Conservation (phyloP, 2,797 vertebrate species). For the Oceanodroma leucorhoa region DNA sequence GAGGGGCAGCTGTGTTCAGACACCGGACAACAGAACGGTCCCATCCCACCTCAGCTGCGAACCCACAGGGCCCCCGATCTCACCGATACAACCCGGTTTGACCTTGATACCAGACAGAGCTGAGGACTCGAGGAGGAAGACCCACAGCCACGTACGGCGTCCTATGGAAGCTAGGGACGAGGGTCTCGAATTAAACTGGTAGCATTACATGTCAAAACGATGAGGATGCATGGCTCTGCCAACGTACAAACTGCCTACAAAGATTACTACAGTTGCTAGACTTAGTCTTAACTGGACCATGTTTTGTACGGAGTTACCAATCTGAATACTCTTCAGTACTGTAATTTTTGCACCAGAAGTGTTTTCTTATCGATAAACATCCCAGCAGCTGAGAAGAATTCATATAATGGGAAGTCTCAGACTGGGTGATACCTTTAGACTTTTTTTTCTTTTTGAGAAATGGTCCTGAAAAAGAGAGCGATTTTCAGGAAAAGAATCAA, state of each 20-base stretch:
- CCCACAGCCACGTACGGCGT: not conserved
- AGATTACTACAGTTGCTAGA: not conserved
- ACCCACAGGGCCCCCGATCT: not conserved
- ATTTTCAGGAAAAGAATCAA: not conserved
- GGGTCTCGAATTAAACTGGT: not conserved
- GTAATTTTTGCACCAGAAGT: not conserved
- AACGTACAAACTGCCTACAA: not conserved
- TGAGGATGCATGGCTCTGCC: not conserved
- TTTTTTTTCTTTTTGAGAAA: not conserved
- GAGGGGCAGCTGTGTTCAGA: not conserved
- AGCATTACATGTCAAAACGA: not conserved
- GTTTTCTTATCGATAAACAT: not conserved
- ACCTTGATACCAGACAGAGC: not conserved
- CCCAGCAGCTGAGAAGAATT: not conserved
- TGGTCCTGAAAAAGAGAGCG: accelerated
- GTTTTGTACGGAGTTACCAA: not conserved
- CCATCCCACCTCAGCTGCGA: not conserved
- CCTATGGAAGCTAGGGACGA: not conserved
- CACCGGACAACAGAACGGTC: not conserved
- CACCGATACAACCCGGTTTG: not conserved
- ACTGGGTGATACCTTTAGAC: not conserved
- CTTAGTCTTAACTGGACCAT: not conserved
- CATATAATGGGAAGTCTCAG: not conserved
- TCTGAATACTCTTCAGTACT: not conserved
- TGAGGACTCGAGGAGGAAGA: not conserved